Evolutionary conservation across 2,113 vertebrate species (phyloP).

Genomic region (Chinchilla lanigera): DNA sequence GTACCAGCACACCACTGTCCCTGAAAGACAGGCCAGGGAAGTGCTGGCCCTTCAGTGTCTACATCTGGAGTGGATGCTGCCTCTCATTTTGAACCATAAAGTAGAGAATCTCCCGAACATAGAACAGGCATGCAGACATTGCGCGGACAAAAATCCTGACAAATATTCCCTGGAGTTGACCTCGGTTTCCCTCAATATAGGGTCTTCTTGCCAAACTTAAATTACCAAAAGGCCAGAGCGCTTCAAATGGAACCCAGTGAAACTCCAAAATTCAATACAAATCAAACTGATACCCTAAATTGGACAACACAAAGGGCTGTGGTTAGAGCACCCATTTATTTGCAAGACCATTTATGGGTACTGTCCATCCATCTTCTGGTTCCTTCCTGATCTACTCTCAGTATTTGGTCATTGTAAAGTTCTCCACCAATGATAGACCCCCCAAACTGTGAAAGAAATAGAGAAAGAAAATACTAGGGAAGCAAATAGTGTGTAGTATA

Average conservation of each 20-base stretch:
- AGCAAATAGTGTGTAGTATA: neutral
- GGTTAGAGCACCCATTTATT: neutral
- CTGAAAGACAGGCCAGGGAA: neutral
- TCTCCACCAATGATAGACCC: neutral
- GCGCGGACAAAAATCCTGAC: neutral
- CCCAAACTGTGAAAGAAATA: neutral
- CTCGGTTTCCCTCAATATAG: neutral
- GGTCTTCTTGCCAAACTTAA: neutral
- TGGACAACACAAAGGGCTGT: neutral
- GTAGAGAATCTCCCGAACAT: neutral
- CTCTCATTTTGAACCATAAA: neutral
- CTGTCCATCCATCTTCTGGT: neutral
- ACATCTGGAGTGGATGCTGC: neutral
- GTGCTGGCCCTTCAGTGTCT: neutral
- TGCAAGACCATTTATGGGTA: neutral
- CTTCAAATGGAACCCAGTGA: neutral
- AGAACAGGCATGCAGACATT: neutral
- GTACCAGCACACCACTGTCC: no score
- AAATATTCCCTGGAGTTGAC: neutral
- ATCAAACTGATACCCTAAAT: neutral
- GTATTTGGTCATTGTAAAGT: neutral
- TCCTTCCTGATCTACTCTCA: neutral
- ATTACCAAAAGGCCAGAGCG: neutral
- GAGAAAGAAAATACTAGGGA: neutral
- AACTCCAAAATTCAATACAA: neutral